These are phyloP conservation scores for Bombyx huttoni DNA, from an alignment of 2,888 invertebrate genomes.

Conservation along the genomic window DNA sequence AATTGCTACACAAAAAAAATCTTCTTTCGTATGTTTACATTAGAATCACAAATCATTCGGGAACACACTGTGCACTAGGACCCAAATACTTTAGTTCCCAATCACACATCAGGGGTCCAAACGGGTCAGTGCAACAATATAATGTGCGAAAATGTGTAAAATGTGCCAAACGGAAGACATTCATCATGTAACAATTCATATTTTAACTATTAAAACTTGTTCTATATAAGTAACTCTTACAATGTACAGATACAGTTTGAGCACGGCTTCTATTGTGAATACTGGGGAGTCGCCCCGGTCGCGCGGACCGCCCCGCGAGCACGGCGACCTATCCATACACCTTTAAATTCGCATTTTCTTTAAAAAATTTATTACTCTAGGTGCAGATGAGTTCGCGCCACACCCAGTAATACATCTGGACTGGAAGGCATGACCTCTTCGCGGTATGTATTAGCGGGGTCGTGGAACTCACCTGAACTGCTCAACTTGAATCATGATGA, in stretches of 20 bases:
- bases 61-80: constrained; percentile 65
- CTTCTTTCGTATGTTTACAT: constrained; percentile 15
- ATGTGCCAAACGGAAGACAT: constrained; percentile 73
- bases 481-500: too few relatives aligned
- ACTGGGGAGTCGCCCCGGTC: constrained; percentile 24
- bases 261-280: constrained; percentile 58
- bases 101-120: constrained; percentile 27
- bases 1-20: constrained; percentile 50
- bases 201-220: constrained; percentile 51
- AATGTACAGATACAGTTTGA: constrained; percentile 67
- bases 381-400: too few relatives aligned
- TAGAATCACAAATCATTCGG: constrained; percentile 60
- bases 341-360: too few relatives aligned
- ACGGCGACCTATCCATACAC: too few relatives aligned
- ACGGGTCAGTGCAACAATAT: constrained; percentile 43
- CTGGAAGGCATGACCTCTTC: too few relatives aligned
- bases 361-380: too few relatives aligned
- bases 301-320: constrained; percentile 1
- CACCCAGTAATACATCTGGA: too few relatives aligned
- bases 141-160: constrained; percentile 62
- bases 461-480: too few relatives aligned
- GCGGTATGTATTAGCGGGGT: too few relatives aligned
- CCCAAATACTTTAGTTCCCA: constrained; percentile 22
- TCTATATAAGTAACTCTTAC: constrained; percentile 58
- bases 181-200: constrained; percentile 87